A percentile compares a stretch with the other conserved stretches of the same genome.
phyloP scores from a whole-genome alignment of 1,140 invertebrate species.

The Gonatopus flavifemur region DNA sequence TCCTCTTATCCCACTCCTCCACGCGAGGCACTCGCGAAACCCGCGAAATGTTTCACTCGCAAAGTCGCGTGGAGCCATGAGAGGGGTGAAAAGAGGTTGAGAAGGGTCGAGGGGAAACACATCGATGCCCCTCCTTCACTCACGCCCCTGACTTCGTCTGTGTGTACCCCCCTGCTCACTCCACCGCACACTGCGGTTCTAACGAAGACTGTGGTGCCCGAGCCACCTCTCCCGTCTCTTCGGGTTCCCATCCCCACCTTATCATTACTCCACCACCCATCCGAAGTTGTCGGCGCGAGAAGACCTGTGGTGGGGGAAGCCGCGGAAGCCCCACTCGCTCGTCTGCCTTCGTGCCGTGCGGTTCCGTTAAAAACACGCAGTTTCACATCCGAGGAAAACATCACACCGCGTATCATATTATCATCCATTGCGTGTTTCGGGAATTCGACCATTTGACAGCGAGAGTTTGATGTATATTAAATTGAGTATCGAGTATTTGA shows the following conservation, averaged over 20 bases:
- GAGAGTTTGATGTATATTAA: no score
- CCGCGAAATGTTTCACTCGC: slow-evolving; percentile 55
- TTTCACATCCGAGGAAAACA: no score
- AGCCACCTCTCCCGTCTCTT: slow-evolving; percentile 24
- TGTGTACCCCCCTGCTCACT: slow-evolving; percentile 18
- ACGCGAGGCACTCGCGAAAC: slow-evolving; percentile 40
- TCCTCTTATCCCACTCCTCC: slow-evolving; percentile 4
- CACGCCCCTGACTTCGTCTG: slow-evolving; percentile 45
- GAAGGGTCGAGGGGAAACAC: slow-evolving; percentile 25
- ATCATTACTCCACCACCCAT: not conserved
- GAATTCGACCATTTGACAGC: no score
- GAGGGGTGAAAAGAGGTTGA: slow-evolving; percentile 13
- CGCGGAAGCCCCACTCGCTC: slow-evolving; percentile 50
- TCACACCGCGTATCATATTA: slow-evolving; percentile 8
- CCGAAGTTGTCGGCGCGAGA: not conserved
- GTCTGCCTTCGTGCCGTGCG: slow-evolving; percentile 52
- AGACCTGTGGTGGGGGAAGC: slow-evolving; percentile 32
- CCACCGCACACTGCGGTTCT: slow-evolving; percentile 15
- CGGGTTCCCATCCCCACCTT: slow-evolving; percentile 11
- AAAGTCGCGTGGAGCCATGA: slow-evolving; percentile 32
- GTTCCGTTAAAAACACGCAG: no score
- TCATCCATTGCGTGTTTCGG: no score
- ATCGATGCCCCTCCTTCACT: slow-evolving; percentile 49
- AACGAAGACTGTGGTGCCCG: slow-evolving; percentile 15
- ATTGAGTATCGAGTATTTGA: no score